Conservation (phyloP, 2,797 vertebrate genomes). For the Sebastes hopkinsi region DNA sequence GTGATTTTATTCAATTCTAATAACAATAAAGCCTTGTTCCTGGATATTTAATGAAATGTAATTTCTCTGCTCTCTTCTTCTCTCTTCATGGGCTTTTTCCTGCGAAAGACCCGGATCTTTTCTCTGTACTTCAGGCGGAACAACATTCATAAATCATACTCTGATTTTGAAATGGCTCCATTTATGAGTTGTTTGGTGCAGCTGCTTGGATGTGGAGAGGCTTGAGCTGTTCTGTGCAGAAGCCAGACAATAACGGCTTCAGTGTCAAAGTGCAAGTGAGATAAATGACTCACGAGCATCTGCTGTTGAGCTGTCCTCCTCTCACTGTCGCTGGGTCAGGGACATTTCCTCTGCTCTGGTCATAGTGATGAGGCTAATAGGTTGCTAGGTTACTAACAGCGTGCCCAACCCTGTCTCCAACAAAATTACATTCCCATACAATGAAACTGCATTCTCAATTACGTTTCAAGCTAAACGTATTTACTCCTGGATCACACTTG, state of each 20-base stretch:
- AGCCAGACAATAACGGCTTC: conserved; percentile 73
- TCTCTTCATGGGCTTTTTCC: background rate
- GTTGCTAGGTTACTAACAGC: conserved; percentile 6
- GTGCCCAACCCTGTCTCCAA: background rate
- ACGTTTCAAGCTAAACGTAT: background rate
- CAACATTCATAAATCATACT: conserved; percentile 66
- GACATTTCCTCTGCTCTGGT: conserved; percentile 46
- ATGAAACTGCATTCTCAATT: background rate
- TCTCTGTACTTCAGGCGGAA: conserved; percentile 23
- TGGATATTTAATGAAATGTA: background rate
- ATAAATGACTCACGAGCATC: conserved; percentile 76
- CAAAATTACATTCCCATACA: background rate
- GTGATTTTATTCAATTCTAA: background rate
- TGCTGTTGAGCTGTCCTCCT: conserved; percentile 64
- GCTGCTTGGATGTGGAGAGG: conserved; percentile 60
- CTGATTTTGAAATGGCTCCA: conserved; percentile 56
- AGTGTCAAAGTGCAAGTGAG: conserved; percentile 77
- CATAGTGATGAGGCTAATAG: conserved; percentile 27
- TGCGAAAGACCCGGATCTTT: conserved; percentile 2
- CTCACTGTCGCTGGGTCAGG: conserved; percentile 51
- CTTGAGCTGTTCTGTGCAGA: conserved; percentile 65
- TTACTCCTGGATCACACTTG: background rate
- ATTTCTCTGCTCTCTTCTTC: background rate
- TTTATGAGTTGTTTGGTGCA: conserved; percentile 58
- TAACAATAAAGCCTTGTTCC: background rate